Evolutionary conservation across 2,113 vertebrate genomes (phyloP), one percentile per base, ranked within the genome.

Genomic region (Elephantulus edwardii): DNA sequence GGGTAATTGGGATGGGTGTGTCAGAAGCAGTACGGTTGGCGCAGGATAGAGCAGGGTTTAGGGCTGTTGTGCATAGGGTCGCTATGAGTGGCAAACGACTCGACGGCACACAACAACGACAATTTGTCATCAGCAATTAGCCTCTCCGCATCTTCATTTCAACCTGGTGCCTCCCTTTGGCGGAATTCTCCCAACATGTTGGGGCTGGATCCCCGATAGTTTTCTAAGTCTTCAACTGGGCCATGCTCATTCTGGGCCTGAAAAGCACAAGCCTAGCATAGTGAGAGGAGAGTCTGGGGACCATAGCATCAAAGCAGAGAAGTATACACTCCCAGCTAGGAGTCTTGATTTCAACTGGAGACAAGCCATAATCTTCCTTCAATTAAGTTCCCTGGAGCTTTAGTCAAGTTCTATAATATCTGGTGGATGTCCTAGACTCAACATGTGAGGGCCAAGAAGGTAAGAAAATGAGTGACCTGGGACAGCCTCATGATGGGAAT

Each of bases 241-340:
- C 30, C n/a, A n/a, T 9, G 28, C 56, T 76, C 76, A 19, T 83
- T 80, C n/a, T 30, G 13, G 52, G 1, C 16, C 76, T 54, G 48
- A 75, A 30, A 80, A 93, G n/a, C 33, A 20, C 5, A 71, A 52
- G 5, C 8, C 24, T 76, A 11, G 20, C 33, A 9, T 24, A 35
- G 11, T 30, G 10, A 80, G 26, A 62, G 5, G 5, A 64, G 19
- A 62, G 26, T 10, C n/a, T 46, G 8, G 20, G 19, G 68, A n/a
- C 38, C 56, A 16, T 0, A 10, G 92, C 22, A n/a, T 11, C 20
- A 76, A 20, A 75, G 14, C 13, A 68, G 38, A 83, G 26, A 14
- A 6, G 0, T 2, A 8, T 70, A 3, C 22, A 20, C 16, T 1
- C 35, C 54, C 50, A 38, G 16, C 10, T 13, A 77, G 33, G 60